A percentile compares a stretch with the other conserved stretches of the same genome.
Conservation (phyloP, 1,140 invertebrate genomes). For the Brachionus plicatilis region DNA sequence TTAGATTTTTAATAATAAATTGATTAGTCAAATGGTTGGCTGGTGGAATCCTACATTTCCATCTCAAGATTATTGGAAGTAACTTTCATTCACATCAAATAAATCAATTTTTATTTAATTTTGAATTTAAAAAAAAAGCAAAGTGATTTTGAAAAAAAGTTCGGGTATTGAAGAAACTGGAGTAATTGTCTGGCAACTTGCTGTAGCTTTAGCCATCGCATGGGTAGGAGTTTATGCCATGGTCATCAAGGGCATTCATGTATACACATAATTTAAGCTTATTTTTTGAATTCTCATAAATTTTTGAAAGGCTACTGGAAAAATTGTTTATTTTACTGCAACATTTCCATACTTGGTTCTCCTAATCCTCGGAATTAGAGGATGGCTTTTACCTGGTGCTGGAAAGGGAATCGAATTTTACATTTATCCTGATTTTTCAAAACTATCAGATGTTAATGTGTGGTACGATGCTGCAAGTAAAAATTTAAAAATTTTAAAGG, state of each 20-base stretch:
- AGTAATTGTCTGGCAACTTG: conserved; percentile 32
- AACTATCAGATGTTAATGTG: conserved; percentile 77
- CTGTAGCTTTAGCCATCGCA: conserved; percentile 27
- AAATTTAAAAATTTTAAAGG: conserved; percentile 60
- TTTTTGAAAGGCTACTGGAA: conserved; percentile 63
- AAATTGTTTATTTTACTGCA: conserved; percentile 89
- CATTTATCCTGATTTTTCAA: conserved; percentile 82
- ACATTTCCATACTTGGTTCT: conserved; percentile 93
- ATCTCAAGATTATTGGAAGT: conserved; percentile 29
- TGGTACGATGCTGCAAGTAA: conserved; percentile 64
- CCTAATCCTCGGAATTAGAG: conserved; percentile 80
- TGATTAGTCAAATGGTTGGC: background rate
- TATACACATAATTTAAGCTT: conserved; percentile 69
- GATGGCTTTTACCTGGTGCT: conserved; percentile 87
- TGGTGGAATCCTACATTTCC: conserved; percentile 51
- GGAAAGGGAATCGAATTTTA: conserved; percentile 82
- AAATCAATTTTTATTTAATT: background rate
- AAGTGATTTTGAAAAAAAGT: conserved; percentile 44
- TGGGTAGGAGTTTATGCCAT: conserved; percentile 42
- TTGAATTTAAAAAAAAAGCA: conserved; percentile 44
- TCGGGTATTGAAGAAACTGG: conserved; percentile 39
- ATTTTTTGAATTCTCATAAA: background rate
- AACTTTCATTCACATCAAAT: background rate
- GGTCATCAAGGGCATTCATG: conserved; percentile 55
- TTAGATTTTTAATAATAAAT: background rate